Evolutionary conservation across 2,113 vertebrate species (phyloP).

Genomic region (Sebastes schlegelii): DNA sequence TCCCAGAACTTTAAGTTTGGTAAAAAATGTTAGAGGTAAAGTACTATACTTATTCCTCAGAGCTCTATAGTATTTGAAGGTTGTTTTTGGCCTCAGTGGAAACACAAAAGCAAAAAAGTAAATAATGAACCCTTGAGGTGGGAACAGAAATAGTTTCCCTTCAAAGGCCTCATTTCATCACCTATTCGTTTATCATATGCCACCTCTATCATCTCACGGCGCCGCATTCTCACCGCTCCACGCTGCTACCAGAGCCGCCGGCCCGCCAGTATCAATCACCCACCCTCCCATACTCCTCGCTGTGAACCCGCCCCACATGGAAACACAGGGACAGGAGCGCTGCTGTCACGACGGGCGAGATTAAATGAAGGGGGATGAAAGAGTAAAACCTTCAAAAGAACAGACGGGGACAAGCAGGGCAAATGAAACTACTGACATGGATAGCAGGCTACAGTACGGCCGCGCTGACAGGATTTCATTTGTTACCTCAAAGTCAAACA

Average conservation of each 20-base stretch:
- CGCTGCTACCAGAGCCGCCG: slow-evolving; percentile 31
- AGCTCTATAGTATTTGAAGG: slow-evolving; percentile 13
- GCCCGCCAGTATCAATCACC: slow-evolving; percentile 73
- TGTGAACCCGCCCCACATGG: slow-evolving; percentile 49
- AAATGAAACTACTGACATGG: slow-evolving; percentile 42
- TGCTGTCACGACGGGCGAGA: slow-evolving; percentile 53
- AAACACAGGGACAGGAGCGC: slow-evolving; percentile 46
- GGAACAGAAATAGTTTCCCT: slow-evolving; percentile 59
- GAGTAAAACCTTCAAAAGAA: slow-evolving; percentile 73
- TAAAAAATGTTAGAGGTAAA: slow-evolving; percentile 11
- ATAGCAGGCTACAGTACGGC: slow-evolving; percentile 39
- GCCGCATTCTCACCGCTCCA: slow-evolving; percentile 38
- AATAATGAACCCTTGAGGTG: slow-evolving; percentile 54
- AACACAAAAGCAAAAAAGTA: slow-evolving; percentile 38
- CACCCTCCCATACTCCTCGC: slow-evolving; percentile 61
- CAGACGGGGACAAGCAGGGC: slow-evolving; percentile 35
- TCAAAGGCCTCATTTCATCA: slow-evolving; percentile 68
- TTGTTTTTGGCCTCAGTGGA: slow-evolving; percentile 30
- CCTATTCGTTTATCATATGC: slow-evolving; percentile 63
- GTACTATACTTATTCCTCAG: not conserved
- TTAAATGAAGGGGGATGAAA: slow-evolving; percentile 70
- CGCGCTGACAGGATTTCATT: slow-evolving; percentile 51
- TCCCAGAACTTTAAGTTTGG: not conserved
- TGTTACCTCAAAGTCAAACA: slow-evolving; percentile 46
- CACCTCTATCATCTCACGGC: slow-evolving; percentile 60